Conservation (phyloP, 2,113 vertebrate genomes). For the Zapornia atra region DNA sequence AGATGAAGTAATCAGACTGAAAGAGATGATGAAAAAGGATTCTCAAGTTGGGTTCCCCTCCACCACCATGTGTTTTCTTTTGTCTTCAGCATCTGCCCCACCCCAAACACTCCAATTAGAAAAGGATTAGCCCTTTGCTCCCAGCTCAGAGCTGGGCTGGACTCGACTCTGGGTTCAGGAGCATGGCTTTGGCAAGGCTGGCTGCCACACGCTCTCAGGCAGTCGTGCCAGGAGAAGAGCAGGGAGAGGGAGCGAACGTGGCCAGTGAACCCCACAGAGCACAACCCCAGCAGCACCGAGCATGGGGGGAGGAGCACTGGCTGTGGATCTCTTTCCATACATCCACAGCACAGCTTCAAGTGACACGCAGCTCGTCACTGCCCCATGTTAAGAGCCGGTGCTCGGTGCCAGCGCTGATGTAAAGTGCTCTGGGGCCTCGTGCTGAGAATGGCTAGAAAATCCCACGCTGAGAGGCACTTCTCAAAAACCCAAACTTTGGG, state of each 20-base stretch:
- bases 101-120: not conserved
- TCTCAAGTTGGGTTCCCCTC: too few relatives aligned
- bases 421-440: rapidly evolving
- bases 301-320: not conserved
- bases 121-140: not conserved
- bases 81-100: not conserved
- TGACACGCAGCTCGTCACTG: rapidly evolving
- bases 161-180: rapidly evolving
- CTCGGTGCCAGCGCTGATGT: too few relatives aligned
- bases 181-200: not conserved
- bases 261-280: not conserved
- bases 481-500: not conserved
- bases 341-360: rapidly evolving
- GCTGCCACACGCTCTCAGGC: rapidly evolving
- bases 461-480: not conserved
- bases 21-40: not conserved
- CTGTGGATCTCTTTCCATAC: not conserved
- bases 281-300: not conserved
- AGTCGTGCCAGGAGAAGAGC: not conserved
- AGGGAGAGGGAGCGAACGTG: not conserved
- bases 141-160: rapidly evolving
- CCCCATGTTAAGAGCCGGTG: rapidly evolving
- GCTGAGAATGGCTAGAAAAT: not conserved
- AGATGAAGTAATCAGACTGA: rapidly evolving
- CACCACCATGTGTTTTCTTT: not conserved